Evolutionary conservation across 1,140 invertebrate species (phyloP).

Genomic region (Cyrtorhinus lividipennis): DNA sequence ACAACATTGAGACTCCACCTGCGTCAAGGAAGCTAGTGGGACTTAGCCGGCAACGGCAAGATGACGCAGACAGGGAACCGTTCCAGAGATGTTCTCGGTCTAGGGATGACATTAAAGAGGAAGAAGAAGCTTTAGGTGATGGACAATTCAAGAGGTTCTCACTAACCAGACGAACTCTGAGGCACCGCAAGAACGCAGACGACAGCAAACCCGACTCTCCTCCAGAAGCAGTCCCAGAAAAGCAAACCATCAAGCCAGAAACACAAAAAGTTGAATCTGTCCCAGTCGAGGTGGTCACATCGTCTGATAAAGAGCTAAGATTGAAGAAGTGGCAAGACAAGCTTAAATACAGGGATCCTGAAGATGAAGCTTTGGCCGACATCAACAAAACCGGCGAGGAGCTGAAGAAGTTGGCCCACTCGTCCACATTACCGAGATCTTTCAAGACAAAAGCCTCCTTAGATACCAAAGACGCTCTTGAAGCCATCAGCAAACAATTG

Average conservation of each 20-base stretch:
- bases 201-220: constrained; percentile 33
- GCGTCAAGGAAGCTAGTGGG: constrained; percentile 52
- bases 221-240: constrained; percentile 36
- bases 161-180: constrained; percentile 57
- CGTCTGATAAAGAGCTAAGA: constrained; percentile 40
- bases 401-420: constrained; percentile 30
- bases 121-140: constrained; percentile 27
- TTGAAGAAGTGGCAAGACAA: constrained; percentile 48
- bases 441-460: constrained; percentile 22
- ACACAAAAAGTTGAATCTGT: constrained; percentile 33
- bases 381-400: constrained; percentile 33
- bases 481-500: constrained; percentile 17
- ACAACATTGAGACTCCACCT: constrained; percentile 80
- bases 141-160: constrained; percentile 76
- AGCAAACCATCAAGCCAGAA: constrained; percentile 35
- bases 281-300: constrained; percentile 29
- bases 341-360: constrained; percentile 30
- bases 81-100: constrained; percentile 15
- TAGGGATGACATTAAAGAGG: constrained; percentile 20
- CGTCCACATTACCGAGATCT: constrained; percentile 22
- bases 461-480: constrained; percentile 20
- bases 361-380: constrained; percentile 29
- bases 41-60: constrained; percentile 26
- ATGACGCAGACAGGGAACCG: neutral
- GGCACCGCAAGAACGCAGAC: constrained; percentile 55